Conservation (phyloP, 37 sponge, comb jelly and placozoan species). For the Spongilla lacustris region DNA sequence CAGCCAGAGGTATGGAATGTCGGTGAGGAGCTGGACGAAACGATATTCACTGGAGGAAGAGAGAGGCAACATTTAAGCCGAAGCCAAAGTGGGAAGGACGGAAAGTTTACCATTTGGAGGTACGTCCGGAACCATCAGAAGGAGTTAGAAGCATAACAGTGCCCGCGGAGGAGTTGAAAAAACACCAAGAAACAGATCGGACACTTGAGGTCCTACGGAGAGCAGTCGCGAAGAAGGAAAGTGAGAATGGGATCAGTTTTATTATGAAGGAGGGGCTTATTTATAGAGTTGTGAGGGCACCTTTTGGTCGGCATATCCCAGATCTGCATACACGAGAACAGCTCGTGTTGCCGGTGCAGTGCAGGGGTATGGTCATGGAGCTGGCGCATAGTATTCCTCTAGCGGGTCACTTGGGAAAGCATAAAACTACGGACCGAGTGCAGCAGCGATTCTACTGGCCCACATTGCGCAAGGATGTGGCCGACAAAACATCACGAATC, state of each 20-base stretch:
- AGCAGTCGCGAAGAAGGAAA: no score
- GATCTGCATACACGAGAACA: conserved; percentile 17
- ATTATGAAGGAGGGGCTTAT: background rate
- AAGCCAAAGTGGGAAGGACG: no score
- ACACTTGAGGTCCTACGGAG: no score
- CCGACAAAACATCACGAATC: background rate
- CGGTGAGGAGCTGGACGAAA: background rate
- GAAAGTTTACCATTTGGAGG: no score
- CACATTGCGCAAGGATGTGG: conserved; percentile 29
- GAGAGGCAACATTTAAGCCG: background rate
- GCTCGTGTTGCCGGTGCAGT: conserved; percentile 37
- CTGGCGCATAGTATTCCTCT: conserved; percentile 42
- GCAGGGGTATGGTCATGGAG: conserved; percentile 8
- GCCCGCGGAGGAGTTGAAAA: no score
- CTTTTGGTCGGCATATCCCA: no score
- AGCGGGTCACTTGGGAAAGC: conserved; percentile 52
- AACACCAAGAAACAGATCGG: no score
- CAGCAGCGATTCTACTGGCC: conserved; percentile 56
- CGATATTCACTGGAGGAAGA: background rate
- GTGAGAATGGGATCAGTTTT: background rate
- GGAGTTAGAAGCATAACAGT: no score
- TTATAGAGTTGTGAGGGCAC: background rate
- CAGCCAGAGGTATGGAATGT: background rate
- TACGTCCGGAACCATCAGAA: no score
- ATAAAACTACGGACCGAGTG: conserved; percentile 40